Conservation (phyloP, 35 echinoderm and acorn worm species). For the Ophiothrix spiculata region DNA sequence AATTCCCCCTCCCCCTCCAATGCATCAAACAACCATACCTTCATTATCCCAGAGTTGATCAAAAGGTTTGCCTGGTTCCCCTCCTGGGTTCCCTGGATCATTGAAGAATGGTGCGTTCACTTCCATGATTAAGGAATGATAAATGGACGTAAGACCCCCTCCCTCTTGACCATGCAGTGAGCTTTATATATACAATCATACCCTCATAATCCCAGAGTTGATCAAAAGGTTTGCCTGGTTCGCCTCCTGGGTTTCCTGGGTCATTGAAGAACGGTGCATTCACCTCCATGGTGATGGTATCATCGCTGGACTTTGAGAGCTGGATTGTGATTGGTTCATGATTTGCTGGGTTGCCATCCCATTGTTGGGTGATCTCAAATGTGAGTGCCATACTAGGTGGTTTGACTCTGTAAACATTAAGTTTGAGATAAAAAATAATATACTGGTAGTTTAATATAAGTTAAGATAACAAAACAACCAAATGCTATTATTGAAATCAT, state of each 20-base stretch:
- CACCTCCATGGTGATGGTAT: conserved; percentile 23
- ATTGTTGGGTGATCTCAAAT: conserved; percentile 55
- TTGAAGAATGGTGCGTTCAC: conserved; percentile 64
- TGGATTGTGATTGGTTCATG: conserved; percentile 47
- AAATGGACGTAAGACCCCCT: no score
- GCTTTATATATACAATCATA: no score
- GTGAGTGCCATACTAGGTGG: not conserved
- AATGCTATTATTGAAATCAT: no score
- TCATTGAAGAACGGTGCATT: conserved; percentile 70
- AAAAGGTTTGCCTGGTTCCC: conserved; percentile 33
- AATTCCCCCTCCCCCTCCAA: no score
- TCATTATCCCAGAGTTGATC: conserved; percentile 70
- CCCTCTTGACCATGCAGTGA: no score
- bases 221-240: conserved; percentile 31
- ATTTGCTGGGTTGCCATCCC: conserved; percentile 46
- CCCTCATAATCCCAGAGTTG: conserved; percentile 83
- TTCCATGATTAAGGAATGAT: conserved; percentile 16
- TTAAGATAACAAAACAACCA: no score
- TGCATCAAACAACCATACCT: no score
- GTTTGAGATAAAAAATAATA: no score
- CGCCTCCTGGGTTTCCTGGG: conserved; percentile 38
- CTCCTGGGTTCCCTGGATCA: conserved; percentile 49
- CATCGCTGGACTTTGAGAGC: conserved; percentile 8
- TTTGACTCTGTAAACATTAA: not conserved
- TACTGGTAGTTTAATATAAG: no score